Evolutionary conservation across 2,113 vertebrate species (phyloP).

Genomic region (Eubucco bourcierii): DNA sequence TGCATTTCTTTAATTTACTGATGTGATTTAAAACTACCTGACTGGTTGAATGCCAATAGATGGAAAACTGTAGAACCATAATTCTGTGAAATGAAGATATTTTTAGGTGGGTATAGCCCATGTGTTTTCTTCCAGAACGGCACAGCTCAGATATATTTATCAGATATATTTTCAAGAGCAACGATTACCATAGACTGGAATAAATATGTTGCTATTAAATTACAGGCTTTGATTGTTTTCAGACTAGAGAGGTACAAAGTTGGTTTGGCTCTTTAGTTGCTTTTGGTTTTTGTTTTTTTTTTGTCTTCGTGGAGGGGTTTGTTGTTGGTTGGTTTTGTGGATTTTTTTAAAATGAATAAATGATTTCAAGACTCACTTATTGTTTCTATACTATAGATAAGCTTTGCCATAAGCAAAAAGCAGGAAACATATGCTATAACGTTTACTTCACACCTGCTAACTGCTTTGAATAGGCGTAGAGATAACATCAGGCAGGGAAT

Average conservation of each 20-base stretch:
- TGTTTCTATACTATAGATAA: neutral
- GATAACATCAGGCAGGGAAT: conserved; percentile 1
- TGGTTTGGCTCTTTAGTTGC: neutral
- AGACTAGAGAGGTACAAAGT: neutral
- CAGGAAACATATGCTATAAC: conserved; percentile 27
- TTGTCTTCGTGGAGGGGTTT: no score
- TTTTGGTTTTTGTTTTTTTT: no score
- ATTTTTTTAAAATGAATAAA: neutral
- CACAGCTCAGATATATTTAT: neutral
- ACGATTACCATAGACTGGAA: neutral
- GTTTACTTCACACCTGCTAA: conserved; percentile 48
- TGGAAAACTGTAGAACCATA: neutral
- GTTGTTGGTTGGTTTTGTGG: neutral
- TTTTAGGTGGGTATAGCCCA: neutral
- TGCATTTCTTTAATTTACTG: conserved; percentile 32
- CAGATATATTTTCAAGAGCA: neutral
- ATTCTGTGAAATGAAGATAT: neutral
- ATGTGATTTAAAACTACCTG: neutral
- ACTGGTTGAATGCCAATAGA: neutral
- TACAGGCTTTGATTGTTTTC: neutral
- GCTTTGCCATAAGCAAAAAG: neutral
- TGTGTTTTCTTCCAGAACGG: neutral
- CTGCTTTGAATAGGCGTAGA: conserved; percentile 28
- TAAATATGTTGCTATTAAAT: neutral
- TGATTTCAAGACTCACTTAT: neutral